A percentile compares a stretch with the other conserved stretches of the same genome.
These are phyloP conservation scores for Scotopteryx bipunctaria DNA, from an alignment of 2,888 invertebrate species.

Conservation along the genomic window DNA sequence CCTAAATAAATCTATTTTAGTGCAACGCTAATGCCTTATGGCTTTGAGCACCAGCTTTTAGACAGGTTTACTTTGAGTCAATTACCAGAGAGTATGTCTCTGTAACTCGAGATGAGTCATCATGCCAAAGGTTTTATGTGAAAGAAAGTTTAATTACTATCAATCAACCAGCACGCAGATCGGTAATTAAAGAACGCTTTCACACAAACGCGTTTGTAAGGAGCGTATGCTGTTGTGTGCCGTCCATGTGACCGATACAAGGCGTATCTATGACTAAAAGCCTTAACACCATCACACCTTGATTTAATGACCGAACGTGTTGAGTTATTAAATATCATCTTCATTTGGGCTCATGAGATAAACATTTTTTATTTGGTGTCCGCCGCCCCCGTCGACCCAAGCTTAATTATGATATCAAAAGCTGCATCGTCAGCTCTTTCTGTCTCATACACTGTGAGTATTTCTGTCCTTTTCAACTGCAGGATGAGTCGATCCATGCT, in stretches of 20 bases:
- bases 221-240: constrained; percentile 36
- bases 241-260: constrained; percentile 39
- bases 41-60: neutral
- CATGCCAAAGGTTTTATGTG: constrained; percentile 34
- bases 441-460: constrained; percentile 50
- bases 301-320: constrained; percentile 65
- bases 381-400: constrained; percentile 46
- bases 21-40: neutral
- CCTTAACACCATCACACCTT: constrained; percentile 45
- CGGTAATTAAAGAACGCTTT: constrained; percentile 42
- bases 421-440: constrained; percentile 64
- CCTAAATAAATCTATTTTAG: constrained; percentile 73
- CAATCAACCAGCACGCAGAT: constrained; percentile 34
- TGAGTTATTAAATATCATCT: constrained; percentile 68
- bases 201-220: constrained; percentile 44
- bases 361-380: constrained; percentile 69
- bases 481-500: constrained; percentile 57
- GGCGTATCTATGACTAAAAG: constrained; percentile 49
- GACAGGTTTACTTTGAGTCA: neutral
- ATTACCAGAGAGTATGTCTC: neutral
- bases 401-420: constrained; percentile 81
- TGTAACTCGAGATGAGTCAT: constrained; percentile 8
- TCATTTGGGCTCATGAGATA: constrained; percentile 69
- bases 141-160: constrained; percentile 37
- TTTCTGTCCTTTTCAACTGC: constrained; percentile 58